phyloP scores from a whole-genome alignment of 2,888 invertebrate genomes.

The Microctonus hyperodae region DNA sequence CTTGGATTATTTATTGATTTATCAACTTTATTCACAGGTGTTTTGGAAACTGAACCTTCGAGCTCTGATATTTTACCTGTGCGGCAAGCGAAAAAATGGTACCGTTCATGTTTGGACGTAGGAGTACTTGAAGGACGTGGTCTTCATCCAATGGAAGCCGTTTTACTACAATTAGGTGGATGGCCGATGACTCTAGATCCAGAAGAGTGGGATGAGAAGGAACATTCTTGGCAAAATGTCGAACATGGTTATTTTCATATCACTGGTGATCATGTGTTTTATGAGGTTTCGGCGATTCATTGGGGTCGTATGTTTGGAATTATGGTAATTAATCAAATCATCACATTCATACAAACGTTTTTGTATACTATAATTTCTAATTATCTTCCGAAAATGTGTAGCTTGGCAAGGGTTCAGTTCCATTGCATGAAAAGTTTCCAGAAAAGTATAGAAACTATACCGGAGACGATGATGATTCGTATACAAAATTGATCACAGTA shows the following conservation, averaged over 20 bases:
- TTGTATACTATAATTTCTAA: too few relatives aligned
- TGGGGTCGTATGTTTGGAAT: background rate
- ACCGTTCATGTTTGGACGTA: conserved; percentile 42
- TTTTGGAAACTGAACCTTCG: conserved; percentile 29
- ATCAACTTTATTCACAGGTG: conserved; percentile 29
- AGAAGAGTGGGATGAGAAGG: conserved; percentile 44
- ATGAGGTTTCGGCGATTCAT: conserved; percentile 14
- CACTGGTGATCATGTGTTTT: conserved; percentile 33
- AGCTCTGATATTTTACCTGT: conserved; percentile 40
- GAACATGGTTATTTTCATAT: conserved; percentile 43
- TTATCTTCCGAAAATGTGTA: too few relatives aligned
- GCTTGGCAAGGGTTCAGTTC: conserved; percentile 22
- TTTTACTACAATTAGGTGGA: conserved; percentile 44
- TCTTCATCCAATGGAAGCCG: conserved; percentile 42
- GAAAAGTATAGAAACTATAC: conserved; percentile 29
- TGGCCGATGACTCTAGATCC: conserved; percentile 49
- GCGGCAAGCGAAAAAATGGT: conserved; percentile 43
- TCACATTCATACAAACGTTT: too few relatives aligned
- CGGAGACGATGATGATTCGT: conserved; percentile 32
- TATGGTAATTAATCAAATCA: background rate
- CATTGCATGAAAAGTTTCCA: conserved; percentile 22
- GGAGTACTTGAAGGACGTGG: conserved; percentile 39
- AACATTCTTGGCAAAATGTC: conserved; percentile 44
- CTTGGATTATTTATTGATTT: background rate
- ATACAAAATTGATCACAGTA: conserved; percentile 33